These are phyloP conservation scores for Caloenas nicobarica DNA, from an alignment of 2,113 vertebrate genomes.

Conservation along the genomic window DNA sequence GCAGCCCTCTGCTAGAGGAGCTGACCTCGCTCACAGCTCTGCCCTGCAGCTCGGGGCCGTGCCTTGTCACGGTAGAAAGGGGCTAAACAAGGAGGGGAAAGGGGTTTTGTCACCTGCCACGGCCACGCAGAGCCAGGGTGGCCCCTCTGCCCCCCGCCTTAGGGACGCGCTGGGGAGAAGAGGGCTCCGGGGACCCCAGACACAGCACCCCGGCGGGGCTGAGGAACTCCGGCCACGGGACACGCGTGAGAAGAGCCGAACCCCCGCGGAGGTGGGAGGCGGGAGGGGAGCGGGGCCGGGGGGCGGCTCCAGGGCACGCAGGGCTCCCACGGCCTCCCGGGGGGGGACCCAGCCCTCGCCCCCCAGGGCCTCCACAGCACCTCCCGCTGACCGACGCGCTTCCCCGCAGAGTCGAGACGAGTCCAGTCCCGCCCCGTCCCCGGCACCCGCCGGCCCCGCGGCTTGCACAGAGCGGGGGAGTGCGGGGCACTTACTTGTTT, in stretches of 20 bases:
- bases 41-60: background rate
- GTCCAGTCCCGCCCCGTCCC: too few species aligned
- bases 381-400: too few species aligned
- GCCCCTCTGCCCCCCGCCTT: background rate
- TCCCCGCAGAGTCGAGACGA: too few species aligned
- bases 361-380: background rate
- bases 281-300: background rate
- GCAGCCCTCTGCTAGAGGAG: background rate
- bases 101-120: background rate
- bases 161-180: background rate
- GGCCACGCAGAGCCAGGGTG: background rate
- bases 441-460: background rate
- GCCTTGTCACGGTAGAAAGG: background rate
- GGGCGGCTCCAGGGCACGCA: too few species aligned
- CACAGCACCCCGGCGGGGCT: background rate
- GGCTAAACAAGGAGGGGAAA: too few species aligned
- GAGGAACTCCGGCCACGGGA: too few species aligned
- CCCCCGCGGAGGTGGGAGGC: background rate
- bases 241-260: background rate
- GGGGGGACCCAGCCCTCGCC: too few species aligned
- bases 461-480: rapidly evolving
- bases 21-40: background rate
- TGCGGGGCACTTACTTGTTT: background rate
- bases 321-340: too few species aligned
- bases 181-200: background rate